phyloP scores from a whole-genome alignment of 1,140 invertebrate species.

The Lamellibrachia luymesi region DNA sequence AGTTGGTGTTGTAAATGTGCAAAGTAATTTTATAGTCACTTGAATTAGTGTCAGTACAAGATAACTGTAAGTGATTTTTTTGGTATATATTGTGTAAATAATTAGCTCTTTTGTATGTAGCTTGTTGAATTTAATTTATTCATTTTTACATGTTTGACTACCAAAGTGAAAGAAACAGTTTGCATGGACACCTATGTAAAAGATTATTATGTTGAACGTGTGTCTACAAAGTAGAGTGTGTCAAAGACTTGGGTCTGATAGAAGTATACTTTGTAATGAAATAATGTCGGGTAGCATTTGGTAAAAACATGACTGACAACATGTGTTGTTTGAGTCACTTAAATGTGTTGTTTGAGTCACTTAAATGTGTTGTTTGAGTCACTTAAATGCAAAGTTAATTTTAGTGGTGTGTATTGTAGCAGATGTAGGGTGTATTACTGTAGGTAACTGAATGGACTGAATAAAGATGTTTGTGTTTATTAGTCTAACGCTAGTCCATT shows the following conservation, averaged over 20 bases:
- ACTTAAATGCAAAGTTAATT: neutral
- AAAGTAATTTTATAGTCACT: neutral
- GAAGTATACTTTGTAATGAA: neutral
- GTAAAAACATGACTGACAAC: neutral
- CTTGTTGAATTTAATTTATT: neutral
- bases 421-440: neutral
- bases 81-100: neutral
- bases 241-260: neutral
- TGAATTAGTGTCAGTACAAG: neutral
- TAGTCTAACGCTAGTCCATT: neutral
- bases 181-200: neutral
- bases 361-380: neutral
- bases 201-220: neutral
- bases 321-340: neutral
- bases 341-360: neutral
- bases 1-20: neutral
- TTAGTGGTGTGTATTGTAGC: neutral
- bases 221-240: neutral
- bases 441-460: neutral
- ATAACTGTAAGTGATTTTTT: neutral
- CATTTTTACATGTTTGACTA: neutral
- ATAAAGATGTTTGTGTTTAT: neutral
- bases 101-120: neutral
- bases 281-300: neutral
- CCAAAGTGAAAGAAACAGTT: neutral